Evolutionary conservation across 1,140 invertebrate species (phyloP), one percentile per base, ranked within the genome.

Genomic region (Asbolus verrucosus): DNA sequence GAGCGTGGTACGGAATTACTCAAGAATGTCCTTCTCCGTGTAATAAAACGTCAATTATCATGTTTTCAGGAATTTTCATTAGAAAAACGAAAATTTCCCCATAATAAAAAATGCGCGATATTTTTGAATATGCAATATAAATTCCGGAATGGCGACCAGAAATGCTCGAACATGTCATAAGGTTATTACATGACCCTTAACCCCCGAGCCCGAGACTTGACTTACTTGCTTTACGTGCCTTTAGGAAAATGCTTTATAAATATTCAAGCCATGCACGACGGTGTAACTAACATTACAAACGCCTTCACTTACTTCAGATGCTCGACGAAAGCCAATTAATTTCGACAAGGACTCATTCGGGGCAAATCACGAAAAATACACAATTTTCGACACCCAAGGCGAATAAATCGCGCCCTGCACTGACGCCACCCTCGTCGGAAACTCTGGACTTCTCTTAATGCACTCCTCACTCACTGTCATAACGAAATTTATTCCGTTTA

Each of bases 121-220:
- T 62, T 62, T 62, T 62, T 62, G 60, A 62, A 62, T 62, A 62
- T 62, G 60, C 30, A 62, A 62, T 62, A 62, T 62, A 62, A 62
- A 62, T 62, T 62, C 60, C 60, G 14, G 60, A 62, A 36, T 36
- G 14, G 31, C 60, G 60, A 62, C 60, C 60, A 62, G 30, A 62
- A 62, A 62, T 62, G 60, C 60, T 62, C 30, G 60, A 41, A 62
- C 24, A 62, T 62, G 60, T 62, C 60, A 62, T 62, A 24, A 41
- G 18, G 60, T 62, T 62, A 41, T 62, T 38, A 62, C 36, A 62
- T 62, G 60, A 62, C 60, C 60, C 60, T 62, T 41, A 41, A 31
- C 31, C 60, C 31, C 24, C 36, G 36, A 36, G 31, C 60, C 18
- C 30, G 18, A 36, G 60, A 62, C 60, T 62, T 62, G 60, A 62